Evolutionary conservation across 2,797 vertebrate genomes (phyloP), one percentile per base, ranked within the genome.

Genomic region (Moxostoma hubbsi): DNA sequence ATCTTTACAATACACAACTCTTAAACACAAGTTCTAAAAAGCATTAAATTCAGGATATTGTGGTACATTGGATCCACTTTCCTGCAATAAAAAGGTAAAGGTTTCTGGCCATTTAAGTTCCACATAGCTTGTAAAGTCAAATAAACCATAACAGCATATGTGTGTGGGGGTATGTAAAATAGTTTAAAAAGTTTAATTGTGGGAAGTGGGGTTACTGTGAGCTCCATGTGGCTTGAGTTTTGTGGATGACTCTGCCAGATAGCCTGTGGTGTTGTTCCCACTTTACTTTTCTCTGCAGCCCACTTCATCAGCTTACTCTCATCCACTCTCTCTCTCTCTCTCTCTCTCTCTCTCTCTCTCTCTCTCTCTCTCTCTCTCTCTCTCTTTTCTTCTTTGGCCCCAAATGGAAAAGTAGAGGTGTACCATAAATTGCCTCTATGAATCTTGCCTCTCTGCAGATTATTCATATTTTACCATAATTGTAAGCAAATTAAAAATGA

Each of bases 401-500:
- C 9, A 9, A 51, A 51, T 51, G 49, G 7, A 51, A 72, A 67
- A 73, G 9, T 57, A 45, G 15, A 11, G 53, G 24, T 36, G 24
- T 58, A 45, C 46, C 36, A 63, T 59, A 45, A 82, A 73, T 45
- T 62, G 47, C 15, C 43, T 57, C 5, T 15, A 15, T 81, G 15
- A 82, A 82, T 68, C 13, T 24, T 73, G 49, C 46, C 9, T 45
- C 16, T 69, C 4, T 66, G 49, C 47, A 75, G 73, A 85, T 84
- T 77, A 84, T 75, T 82, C 83, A 81, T 66, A 86, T 62, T 75
- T 79, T 70, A 50, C 43, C 73, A 70, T 88, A 90, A 90, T 90
- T 84, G 80, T 75, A 51, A 80, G 83, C 89, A 91, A 85, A 91
- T 93, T 88, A 63, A 70, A 63, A 73, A 83, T 36, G 36, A 36